A percentile compares a stretch with the other conserved stretches of the same genome.
These are phyloP conservation scores for Ammodytes dubius DNA, from an alignment of 2,113 vertebrate genomes.

Conservation along the genomic window DNA sequence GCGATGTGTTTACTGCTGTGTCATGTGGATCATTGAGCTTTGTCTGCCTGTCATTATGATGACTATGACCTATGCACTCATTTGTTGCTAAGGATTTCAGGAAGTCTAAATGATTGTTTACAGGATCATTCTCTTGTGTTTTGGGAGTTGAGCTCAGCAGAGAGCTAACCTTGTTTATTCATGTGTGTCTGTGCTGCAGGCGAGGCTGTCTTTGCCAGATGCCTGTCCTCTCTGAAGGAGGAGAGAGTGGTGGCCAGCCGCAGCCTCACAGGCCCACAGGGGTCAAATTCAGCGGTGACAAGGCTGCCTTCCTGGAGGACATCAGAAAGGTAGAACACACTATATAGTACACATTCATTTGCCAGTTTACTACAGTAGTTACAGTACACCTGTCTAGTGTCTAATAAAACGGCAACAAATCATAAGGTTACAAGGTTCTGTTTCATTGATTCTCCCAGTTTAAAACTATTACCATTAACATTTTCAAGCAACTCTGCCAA, in stretches of 20 bases:
- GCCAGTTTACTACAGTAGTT: background rate
- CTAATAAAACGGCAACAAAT: background rate
- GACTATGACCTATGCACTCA: fast-evolving
- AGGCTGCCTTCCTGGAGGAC: slow-evolving; percentile 92
- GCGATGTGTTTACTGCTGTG: slow-evolving; percentile 43
- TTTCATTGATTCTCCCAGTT: background rate
- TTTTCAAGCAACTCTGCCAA: background rate
- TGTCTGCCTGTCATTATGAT: background rate
- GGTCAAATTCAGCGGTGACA: slow-evolving; percentile 86
- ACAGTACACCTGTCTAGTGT: background rate
- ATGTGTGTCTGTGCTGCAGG: slow-evolving; percentile 78
- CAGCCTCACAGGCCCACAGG: slow-evolving; percentile 87
- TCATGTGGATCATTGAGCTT: slow-evolving; percentile 30
- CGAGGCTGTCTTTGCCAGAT: slow-evolving; percentile 97
- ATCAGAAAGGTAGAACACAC: slow-evolving; percentile 89
- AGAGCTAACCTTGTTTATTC: slow-evolving; percentile 21
- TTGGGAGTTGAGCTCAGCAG: background rate
- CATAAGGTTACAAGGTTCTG: background rate
- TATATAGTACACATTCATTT: background rate
- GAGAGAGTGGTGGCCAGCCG: slow-evolving; percentile 92
- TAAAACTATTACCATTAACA: background rate
- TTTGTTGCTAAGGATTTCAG: background rate
- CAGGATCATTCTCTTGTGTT: background rate
- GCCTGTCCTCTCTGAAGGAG: slow-evolving; percentile 95
- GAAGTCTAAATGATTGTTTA: background rate